A percentile compares a stretch with the other conserved stretches of the same genome.
These are phyloP conservation scores for Trissolcus brochymenae DNA, from an alignment of 2,888 invertebrate genomes.

Conservation along the genomic window DNA sequence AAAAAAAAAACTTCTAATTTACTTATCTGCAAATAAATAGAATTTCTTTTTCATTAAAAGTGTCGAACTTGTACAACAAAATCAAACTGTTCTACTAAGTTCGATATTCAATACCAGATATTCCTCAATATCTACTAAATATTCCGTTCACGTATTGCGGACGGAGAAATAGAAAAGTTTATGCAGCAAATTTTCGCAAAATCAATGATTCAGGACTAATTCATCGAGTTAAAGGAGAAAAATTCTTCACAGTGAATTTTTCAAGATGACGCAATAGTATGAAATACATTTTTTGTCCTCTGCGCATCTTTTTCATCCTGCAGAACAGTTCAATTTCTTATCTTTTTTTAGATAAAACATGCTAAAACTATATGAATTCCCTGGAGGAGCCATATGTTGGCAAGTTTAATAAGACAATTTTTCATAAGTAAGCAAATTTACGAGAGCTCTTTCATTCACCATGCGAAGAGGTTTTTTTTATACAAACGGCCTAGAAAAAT, in stretches of 20 bases:
- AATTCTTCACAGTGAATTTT: too few relatives aligned
- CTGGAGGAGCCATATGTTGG: not conserved
- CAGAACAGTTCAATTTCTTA: not conserved
- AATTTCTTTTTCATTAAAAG: too few relatives aligned
- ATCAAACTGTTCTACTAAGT: not conserved
- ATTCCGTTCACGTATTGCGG: not conserved
- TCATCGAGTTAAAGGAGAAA: too few relatives aligned
- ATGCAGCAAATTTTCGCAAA: not conserved
- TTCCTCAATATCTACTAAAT: not conserved
- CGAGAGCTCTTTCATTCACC: slow-evolving; percentile 18
- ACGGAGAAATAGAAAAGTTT: slow-evolving; percentile 7
- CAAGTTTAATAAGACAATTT: slow-evolving; percentile 2
- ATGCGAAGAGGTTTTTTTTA: slow-evolving; percentile 5
- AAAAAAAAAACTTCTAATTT: too few relatives aligned
- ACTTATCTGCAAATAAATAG: too few relatives aligned
- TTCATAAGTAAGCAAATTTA: slow-evolving; percentile 7
- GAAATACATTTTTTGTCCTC: too few relatives aligned
- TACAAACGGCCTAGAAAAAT: slow-evolving; percentile 10
- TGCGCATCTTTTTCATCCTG: not conserved
- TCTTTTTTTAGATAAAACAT: not conserved
- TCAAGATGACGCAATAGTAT: too few relatives aligned
- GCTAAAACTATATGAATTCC: not conserved
- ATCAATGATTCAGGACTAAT: slow-evolving; percentile 3
- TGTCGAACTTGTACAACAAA: too few relatives aligned
- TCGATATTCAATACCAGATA: slow-evolving; percentile 4